Base-by-base conservation (phyloP, 1,140 invertebrate genomes). In the Drosophila parabipectinata region DNA sequence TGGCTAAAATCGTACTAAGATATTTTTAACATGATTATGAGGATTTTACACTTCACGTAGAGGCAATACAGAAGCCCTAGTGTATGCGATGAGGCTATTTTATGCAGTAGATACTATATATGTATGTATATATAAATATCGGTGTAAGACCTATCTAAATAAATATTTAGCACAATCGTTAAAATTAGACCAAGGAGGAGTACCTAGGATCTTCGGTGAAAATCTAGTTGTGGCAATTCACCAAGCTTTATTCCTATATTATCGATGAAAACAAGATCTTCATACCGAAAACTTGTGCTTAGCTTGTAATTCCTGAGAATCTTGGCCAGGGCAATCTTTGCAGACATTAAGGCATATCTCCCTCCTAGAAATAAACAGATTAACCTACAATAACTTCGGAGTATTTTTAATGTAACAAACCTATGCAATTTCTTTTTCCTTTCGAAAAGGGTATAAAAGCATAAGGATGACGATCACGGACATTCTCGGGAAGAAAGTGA, bases 381-480 rank as follows among this genome's bases (percentile, higher is more conserved):
- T 18, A 12, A 15, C 0, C 3, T 21, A 21, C 3, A 21, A 21
- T 3, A 21, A 3, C 3, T 21, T 21, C 3, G 2, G 4, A 2
- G 7, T 30, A 2, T 30, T 0, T 2, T 18, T 0, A 1, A 21
- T 1, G 3, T 24, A 10, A 1, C 32, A 6, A 44, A 90, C 91
- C 91, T 58, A 91, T 83, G 48, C 91, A 92, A 26, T 67, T 84
- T 37, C 92, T 48, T n/a, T 58, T 67, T 10, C 91, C 91, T 41
- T 78, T 84, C 0, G 72, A 53, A 54, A 92, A 92, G 0, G 91
- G 90, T 51, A 92, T 73, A 37, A 69, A 92, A 2, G 79, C 72
- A 48, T 77, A 92, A 0, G 84, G 71, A 73, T 90, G 77, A 26
- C 59, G 82, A 4, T 74, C 61, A 1, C 30, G 54, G 0, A 85